Base-by-base conservation (phyloP, 2,113 vertebrate species). In the Cygnus atratus region DNA sequence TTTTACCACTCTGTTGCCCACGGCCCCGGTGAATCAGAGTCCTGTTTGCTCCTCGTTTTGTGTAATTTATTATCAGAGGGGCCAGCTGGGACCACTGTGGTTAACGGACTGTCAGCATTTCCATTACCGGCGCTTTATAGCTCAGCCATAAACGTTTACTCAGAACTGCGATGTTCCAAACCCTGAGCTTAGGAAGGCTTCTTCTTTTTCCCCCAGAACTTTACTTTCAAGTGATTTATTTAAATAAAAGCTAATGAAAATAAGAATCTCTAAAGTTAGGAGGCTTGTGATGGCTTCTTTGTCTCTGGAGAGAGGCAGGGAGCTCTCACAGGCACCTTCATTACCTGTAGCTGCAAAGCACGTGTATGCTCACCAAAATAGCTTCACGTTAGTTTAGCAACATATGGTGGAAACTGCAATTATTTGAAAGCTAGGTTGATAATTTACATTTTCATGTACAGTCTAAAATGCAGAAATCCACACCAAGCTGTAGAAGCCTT, bases 181-280 rank as follows among this genome's bases (percentile, higher is more conserved):
- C 12, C 46, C 61, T 66, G 81, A 28, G 37, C 73, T 78, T 18
- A 20, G 57, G 35, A 75, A 41, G 31, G 67, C 61, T 26, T 67
- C 29, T 16, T 13, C 16, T 44, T 61, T 76, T 71, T 6, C 5
- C 25, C 22, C 31, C 28, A 12, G 58, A 48, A 39, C n/a, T 77
- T 58, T 8, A 31, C 29, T 62, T 48, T n/a, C 8, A 59, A 75
- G 20, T 6, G 43, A 41, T 70, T 75, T 26, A 52, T 90, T 86
- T 84, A 94, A 96, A 82, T 78, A 92, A 86, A 71, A 70, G 16
- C 21, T 39, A 88, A 94, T 77, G 44, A 88, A 90, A 90, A 93
- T 58, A 44, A 92, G 73, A 75, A 62, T 43, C 52, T 50, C 13
- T 74, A 4, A 70, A 92, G n/a, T 7, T 39, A 63, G 55, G 55